Evolutionary conservation across 2,113 vertebrate species (phyloP).

Genomic region (Larimichthys crocea): DNA sequence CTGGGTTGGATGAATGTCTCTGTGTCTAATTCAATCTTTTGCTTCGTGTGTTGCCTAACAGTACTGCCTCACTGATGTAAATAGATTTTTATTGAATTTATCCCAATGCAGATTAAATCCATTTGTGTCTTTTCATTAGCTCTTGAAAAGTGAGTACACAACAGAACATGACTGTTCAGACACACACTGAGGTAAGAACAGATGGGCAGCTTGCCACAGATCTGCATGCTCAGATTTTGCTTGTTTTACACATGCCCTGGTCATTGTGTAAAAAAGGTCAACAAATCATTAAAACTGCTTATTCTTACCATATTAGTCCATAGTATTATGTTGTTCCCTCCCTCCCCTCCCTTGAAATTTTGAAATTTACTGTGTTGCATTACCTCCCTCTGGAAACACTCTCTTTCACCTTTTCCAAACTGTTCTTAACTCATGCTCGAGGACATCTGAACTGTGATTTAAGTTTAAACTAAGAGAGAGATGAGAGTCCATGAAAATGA

Average conservation of each 20-base stretch:
- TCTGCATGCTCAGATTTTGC: constrained; percentile 55
- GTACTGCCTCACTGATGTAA: constrained; percentile 68
- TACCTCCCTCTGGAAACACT: constrained; percentile 68
- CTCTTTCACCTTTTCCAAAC: constrained; percentile 67
- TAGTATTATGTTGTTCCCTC: constrained; percentile 45
- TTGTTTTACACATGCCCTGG: constrained; percentile 54
- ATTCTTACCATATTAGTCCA: constrained; percentile 78
- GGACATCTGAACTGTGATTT: constrained; percentile 64
- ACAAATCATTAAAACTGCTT: constrained; percentile 63
- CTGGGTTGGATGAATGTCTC: constrained; percentile 76
- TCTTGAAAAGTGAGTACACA: constrained; percentile 47
- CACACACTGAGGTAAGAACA: constrained; percentile 31
- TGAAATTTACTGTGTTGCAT: constrained; percentile 60
- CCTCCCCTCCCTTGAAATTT: constrained; percentile 40
- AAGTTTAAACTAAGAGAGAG: constrained; percentile 19
- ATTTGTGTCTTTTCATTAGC: constrained; percentile 77
- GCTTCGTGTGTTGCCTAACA: constrained; percentile 71
- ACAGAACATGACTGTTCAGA: constrained; percentile 28
- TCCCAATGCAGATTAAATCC: constrained; percentile 73
- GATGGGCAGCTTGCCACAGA: constrained; percentile 47
- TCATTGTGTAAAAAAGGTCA: constrained; percentile 53
- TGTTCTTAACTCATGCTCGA: constrained; percentile 34
- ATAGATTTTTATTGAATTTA: constrained; percentile 80
- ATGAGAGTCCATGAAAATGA: constrained; percentile 36
- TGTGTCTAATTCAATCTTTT: constrained; percentile 74